A percentile compares a stretch with the other conserved stretches of the same genome.
Conservation (phyloP, 2,888 invertebrate species). For the Pantelozetes paolii region DNA sequence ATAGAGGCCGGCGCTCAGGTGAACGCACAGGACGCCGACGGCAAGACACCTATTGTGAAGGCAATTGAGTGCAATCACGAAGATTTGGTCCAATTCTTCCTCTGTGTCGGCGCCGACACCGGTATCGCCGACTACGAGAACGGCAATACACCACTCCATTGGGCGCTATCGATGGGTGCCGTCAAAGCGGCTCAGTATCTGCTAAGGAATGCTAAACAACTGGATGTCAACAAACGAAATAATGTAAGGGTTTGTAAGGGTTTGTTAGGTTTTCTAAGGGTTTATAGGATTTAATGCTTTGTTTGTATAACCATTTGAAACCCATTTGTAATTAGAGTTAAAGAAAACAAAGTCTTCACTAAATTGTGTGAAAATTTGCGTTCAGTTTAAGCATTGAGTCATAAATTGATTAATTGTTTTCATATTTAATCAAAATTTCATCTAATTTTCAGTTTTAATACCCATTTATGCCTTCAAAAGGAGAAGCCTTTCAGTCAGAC, state of each 20-base stretch:
- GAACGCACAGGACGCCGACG: slow-evolving; percentile 42
- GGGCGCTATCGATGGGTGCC: slow-evolving; percentile 38
- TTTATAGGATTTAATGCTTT: no score
- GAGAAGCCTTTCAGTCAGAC: background rate
- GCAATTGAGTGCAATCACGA: slow-evolving; percentile 43
- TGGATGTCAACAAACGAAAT: slow-evolving; percentile 42
- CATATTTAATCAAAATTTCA: background rate
- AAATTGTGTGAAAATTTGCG: no score
- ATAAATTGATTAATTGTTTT: background rate
- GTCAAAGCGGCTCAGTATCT: slow-evolving; percentile 34
- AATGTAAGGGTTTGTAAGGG: slow-evolving; percentile 24
- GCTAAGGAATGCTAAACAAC: slow-evolving; percentile 25
- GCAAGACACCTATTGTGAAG: slow-evolving; percentile 42
- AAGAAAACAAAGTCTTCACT: no score
- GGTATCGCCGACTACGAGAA: slow-evolving; percentile 41
- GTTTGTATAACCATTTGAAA: no score
- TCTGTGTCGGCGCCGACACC: slow-evolving; percentile 38
- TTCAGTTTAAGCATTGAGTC: background rate
- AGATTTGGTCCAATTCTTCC: slow-evolving; percentile 41
- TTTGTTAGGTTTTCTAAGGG: no score
- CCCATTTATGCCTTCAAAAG: background rate
- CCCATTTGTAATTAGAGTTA: no score
- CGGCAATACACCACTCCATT: slow-evolving; percentile 43
- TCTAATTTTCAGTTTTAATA: background rate
- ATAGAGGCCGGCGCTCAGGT: slow-evolving; percentile 41